Percentiles rank a stretch among this genome's conserved stretches.
phyloP scores from a whole-genome alignment of 2,113 vertebrate genomes.

The Hymenochirus boettgeri region DNA sequence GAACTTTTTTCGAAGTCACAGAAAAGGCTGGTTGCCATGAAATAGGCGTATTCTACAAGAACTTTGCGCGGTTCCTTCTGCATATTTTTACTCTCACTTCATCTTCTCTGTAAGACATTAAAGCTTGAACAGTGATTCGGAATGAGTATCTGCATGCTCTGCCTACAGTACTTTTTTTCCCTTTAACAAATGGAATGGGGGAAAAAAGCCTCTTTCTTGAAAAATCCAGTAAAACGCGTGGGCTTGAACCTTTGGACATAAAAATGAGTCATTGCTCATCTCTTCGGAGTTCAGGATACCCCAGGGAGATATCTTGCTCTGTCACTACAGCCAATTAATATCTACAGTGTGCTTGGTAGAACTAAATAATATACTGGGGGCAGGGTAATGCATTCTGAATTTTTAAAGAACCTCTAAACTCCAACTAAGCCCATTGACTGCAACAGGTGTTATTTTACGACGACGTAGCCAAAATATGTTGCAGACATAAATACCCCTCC shows the following conservation, averaged over 20 bases:
- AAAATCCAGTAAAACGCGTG: background rate
- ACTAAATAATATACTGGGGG: too few species aligned
- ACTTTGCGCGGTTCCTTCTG: background rate
- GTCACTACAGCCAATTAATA: too few species aligned
- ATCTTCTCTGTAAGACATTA: background rate
- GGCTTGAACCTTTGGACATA: background rate
- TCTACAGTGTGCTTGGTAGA: too few species aligned
- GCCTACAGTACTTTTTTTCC: background rate
- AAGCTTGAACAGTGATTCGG: background rate
- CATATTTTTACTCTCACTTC: background rate
- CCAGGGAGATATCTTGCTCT: background rate
- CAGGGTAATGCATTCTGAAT: too few species aligned
- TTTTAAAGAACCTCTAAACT: too few species aligned
- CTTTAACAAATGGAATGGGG: background rate
- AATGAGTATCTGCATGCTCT: background rate
- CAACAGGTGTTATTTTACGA: too few species aligned
- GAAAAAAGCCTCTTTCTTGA: background rate
- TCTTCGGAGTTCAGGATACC: background rate
- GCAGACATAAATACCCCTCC: too few species aligned
- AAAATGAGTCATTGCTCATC: conserved; percentile 1
- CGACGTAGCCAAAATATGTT: too few species aligned
- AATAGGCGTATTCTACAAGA: background rate
- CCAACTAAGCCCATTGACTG: too few species aligned
- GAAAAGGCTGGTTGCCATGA: background rate
- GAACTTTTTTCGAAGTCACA: too few species aligned